Conservation (phyloP, 2,113 vertebrate genomes). For the Phalacrocorax carbo region DNA sequence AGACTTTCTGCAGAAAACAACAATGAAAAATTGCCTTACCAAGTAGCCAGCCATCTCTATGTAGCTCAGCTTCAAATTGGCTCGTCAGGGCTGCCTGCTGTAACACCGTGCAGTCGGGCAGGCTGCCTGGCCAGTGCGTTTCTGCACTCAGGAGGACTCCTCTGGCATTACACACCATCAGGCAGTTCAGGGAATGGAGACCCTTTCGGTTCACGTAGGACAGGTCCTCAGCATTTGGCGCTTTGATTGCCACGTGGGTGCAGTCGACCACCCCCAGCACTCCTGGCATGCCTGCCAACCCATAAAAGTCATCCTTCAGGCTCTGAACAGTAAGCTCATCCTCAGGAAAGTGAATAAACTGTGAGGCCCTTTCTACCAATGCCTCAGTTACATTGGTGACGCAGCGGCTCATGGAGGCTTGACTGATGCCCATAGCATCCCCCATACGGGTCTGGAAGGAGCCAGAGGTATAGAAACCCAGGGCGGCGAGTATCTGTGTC, state of each 20-base stretch:
- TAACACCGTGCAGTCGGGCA: conserved; percentile 80
- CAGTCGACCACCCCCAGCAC: conserved; percentile 91
- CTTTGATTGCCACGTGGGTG: conserved; percentile 92
- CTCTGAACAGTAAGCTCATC: conserved; percentile 79
- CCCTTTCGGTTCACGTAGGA: conserved; percentile 92
- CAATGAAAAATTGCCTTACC: conserved; percentile 76
- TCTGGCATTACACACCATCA: conserved; percentile 88
- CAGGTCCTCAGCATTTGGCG: conserved; percentile 91
- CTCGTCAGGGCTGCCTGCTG: conserved; percentile 81
- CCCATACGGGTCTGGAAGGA: conserved; percentile 97
- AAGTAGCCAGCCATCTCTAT: conserved; percentile 88
- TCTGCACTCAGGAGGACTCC: conserved; percentile 89
- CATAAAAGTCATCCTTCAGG: conserved; percentile 88
- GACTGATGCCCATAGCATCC: conserved; percentile 94
- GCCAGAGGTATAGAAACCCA: conserved; percentile 96
- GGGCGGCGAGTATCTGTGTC: conserved; percentile 92
- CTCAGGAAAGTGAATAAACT: conserved; percentile 84
- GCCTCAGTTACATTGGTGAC: conserved; percentile 94
- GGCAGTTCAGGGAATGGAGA: conserved; percentile 93
- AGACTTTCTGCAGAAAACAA: neutral
- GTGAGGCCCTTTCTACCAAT: conserved; percentile 87
- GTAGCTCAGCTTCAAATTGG: conserved; percentile 78
- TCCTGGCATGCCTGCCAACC: conserved; percentile 88
- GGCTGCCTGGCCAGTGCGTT: conserved; percentile 89
- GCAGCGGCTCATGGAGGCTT: conserved; percentile 97